Base-by-base conservation (phyloP, 1,140 invertebrate species). In the Halictus rubicundus region DNA sequence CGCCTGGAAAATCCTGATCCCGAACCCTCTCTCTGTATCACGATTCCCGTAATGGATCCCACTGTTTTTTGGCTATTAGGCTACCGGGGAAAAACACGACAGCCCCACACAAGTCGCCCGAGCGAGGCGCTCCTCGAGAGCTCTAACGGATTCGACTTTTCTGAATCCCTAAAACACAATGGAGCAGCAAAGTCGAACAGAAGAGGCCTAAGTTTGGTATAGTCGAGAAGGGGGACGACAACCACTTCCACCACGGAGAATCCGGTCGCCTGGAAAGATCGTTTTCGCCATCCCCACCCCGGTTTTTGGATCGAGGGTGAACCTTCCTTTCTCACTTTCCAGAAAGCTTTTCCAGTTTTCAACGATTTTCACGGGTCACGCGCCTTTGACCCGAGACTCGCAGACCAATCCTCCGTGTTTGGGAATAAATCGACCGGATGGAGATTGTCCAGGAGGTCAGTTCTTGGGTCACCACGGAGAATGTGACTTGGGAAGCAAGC, bases 91-190 rank as follows among this genome's bases (percentile, higher is more conserved):
- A 46, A 46, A 10, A 46, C 42, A 12, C 42, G 12, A 12, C 42
- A 46, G 42, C 42, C 12, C 42, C 42, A 14, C 39, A 25, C 46
- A 1, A 0, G 12, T 10, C 49, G 49, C 59, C 23, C 23, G 6
- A 12, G 12, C 14, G 6, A 37, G 32, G 9, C 52, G 8, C 12
- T 52, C 52, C 39, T 46, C 54, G 7, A 42, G 5, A 14, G 4
- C 12, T 23, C 21, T 32, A 78, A 79, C 77, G 77, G 77, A 25
- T 73, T 66, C 60, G 77, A 79, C 77, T 79, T 79, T 79, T 60
- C 61, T 73, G 37, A n/a, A 65, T 72, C 25, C 32, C 19, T 0
- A 6, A 21, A 6, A 32, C 70, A 79, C 70, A 79, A 79, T 73
- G 23, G 69, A 59, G 7, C 23, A 37, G 49, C 46, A 65, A 73